phyloP scores from a whole-genome alignment of 2,888 invertebrate genomes.

The Cepaea hortensis region DNA sequence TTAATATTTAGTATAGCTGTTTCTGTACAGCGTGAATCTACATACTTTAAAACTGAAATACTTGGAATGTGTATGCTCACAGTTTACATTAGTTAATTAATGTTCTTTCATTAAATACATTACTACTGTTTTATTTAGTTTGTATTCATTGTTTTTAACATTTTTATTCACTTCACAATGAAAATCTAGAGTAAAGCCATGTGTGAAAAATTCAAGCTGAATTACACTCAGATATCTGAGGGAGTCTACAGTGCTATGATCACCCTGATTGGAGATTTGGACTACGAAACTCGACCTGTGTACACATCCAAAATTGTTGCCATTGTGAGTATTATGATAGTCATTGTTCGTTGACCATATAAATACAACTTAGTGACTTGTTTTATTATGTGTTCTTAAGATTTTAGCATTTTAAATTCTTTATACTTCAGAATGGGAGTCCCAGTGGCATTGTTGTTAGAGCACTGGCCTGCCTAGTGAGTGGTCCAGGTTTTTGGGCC shows the following conservation, averaged over 20 bases:
- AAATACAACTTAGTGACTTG: no score
- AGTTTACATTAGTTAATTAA: background rate
- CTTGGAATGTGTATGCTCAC: no score
- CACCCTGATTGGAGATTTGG: constrained; percentile 13
- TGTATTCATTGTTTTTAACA: background rate
- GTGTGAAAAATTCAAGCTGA: constrained; percentile 49
- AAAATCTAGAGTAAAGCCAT: constrained; percentile 44
- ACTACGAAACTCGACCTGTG: constrained; percentile 42
- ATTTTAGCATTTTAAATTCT: no score
- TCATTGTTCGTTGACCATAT: background rate
- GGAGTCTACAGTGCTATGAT: constrained; percentile 38
- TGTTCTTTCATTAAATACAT: background rate
- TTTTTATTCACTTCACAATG: constrained; percentile 6
- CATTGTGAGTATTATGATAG: constrained; percentile 50
- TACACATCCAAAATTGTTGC: constrained; percentile 54
- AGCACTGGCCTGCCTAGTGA: no score
- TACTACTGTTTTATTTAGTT: background rate
- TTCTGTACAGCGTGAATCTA: no score
- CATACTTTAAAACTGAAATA: no score
- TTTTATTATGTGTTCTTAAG: no score
- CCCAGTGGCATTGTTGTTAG: no score
- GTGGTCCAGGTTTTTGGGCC: no score
- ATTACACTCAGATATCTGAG: constrained; percentile 19
- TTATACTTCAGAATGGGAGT: no score
- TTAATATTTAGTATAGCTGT: no score